Evolutionary conservation across 1,140 invertebrate species (phyloP).

Genomic region (Apis florea): DNA sequence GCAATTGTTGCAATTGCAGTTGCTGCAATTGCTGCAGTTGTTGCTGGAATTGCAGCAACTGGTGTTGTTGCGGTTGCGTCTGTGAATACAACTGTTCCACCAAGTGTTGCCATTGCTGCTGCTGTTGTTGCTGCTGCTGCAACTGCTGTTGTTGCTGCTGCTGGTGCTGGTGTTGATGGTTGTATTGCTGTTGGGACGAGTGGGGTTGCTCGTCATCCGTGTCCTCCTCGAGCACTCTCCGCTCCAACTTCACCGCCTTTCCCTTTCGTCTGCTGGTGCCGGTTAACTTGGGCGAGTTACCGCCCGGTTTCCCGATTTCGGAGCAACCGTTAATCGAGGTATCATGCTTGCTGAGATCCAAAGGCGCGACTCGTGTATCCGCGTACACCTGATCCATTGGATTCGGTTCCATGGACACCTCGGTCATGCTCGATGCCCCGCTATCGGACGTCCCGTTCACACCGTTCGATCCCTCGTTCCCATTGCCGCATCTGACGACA

Average conservation of each 20-base stretch:
- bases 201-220: conserved; percentile 57
- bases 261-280: conserved; percentile 89
- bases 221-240: conserved; percentile 81
- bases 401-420: accelerated
- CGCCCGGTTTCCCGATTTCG: accelerated
- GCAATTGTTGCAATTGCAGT: not conserved
- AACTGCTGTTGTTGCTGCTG: too few species aligned
- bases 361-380: not conserved
- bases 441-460: not conserved
- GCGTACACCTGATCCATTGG: too few species aligned
- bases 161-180: too few species aligned
- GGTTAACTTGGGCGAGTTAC: conserved; percentile 5
- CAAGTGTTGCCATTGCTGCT: too few species aligned
- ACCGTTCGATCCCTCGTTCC: not conserved
- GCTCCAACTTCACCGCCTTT: conserved; percentile 88
- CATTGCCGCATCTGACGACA: not conserved
- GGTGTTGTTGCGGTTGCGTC: too few species aligned
- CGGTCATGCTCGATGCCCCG: not conserved
- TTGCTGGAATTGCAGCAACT: too few species aligned
- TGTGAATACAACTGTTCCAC: too few species aligned
- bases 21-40: not conserved
- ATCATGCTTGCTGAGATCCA: conserved; percentile 82
- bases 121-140: too few species aligned
- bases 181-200: too few species aligned
- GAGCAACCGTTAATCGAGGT: not conserved